Evolutionary conservation across 2,888 invertebrate genomes (phyloP), one percentile per base, ranked within the genome.

Genomic region (Agrypnus murinus): DNA sequence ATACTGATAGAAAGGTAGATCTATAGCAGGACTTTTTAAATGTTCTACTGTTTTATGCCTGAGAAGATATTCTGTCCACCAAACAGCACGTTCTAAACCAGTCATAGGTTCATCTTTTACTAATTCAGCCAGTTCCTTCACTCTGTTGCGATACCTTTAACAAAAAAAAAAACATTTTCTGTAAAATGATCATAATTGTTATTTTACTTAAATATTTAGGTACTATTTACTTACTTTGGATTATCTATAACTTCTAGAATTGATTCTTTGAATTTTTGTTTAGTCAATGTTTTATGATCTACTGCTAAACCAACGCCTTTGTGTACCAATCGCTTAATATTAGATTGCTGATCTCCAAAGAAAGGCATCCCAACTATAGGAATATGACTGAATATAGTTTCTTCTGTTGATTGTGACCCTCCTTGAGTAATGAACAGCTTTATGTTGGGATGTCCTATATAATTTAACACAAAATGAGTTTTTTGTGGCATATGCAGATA

Each of bases 1-100:
- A 63, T 74, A 79, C 45, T 78, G 74, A 45, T 79, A 77, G 7
- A 74, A 55, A 15, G 78, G 77, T 5, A 77, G 6, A 40, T 75
- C 72, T 0, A 67, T 36, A 12, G 53, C 57, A 1, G 76, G 71
- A 50, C 73, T 73, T 46, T 67, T 75, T 3, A 81, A 72, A 60
- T 78, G 77, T 48, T 70, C 70, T 0, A 77, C 77, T 12, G 78
- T 80, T 60, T 74, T 77, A 46, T 80, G 71, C 43, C 79, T 73
- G 3, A 81, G 71, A 12, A 79, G 75, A 63, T 79, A 82, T 71
- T 82, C 81, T 2, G 77, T 79, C 78, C 80, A 81, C 77, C 80
- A 80, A 14, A 80, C 72, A 5, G 80, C 80, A 34, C 76, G 69
- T 17, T 80, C 75, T 12, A 81, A 58, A 5, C 79, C 74, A 6